Evolutionary conservation across 1,140 invertebrate genomes (phyloP), one percentile per base, ranked within the genome.

Genomic region (Drosophila funebris): DNA sequence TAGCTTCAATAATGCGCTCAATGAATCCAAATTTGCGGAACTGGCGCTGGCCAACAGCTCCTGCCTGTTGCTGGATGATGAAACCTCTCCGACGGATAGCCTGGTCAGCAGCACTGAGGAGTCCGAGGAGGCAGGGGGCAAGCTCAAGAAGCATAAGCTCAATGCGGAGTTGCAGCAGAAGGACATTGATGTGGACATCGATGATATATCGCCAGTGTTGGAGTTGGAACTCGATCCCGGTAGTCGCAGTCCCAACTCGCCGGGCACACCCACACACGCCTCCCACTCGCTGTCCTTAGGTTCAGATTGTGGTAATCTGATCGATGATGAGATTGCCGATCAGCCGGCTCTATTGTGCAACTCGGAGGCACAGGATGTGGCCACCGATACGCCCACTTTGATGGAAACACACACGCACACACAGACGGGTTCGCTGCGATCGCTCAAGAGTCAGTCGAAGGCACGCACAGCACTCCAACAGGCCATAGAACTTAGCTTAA

Each of bases 301-400:
- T 0, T 94, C 94, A 4, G 94, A 95, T 64, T 94, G 94, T 44
- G 95, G 95, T 37, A 93, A 95, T 58, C 94, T 96, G 39, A 96
- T 96, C 68, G 97, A 98, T 83, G 97, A 98, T 78, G 97, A 98
- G 91, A 97, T 97, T 46, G 96, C 96, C 8, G 97, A 98, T 92
- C 97, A 98, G 89, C 97, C 97, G 7, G 96, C 95, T 0, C 91
- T 98, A 50, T 93, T 96, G 1, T 96, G 97, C 85, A 94, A 95
- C 83, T 90, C 79, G 11, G 90, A 91, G 41, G 76, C 84, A 1
- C 79, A 77, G 13, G 88, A 90, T 22, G 9, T 56, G 16, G 77
- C 81, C 43, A 90, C 84, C 2, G 90, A 91, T 13, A 91, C 90
- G 9, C 90, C 91, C 16, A 91, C 90, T 0, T 37, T 91, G 4